Conservation (phyloP, 1,140 invertebrate genomes). For the Neodiprion pinetum region DNA sequence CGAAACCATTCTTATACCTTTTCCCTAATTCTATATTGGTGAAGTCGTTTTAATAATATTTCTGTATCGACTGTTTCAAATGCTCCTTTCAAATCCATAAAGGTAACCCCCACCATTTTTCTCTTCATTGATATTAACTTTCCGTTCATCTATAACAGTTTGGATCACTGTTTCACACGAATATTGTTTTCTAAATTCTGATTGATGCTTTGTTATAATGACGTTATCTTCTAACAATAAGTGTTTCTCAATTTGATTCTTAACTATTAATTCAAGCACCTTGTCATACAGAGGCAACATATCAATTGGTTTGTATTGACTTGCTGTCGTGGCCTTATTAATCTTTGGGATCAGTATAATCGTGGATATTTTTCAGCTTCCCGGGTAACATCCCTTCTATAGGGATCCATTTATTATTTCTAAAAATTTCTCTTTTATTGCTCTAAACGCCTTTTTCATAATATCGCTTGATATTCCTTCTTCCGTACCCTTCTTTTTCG, state of each 20-base stretch:
- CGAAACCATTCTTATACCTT: too few relatives aligned
- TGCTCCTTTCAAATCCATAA: too few relatives aligned
- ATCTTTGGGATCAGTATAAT: conserved; percentile 33
- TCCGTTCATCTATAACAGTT: too few relatives aligned
- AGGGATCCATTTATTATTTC: conserved; percentile 27
- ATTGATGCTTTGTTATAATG: conserved; percentile 23
- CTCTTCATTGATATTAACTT: too few relatives aligned
- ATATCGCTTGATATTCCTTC: too few relatives aligned
- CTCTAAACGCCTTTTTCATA: too few relatives aligned
- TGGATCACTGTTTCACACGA: too few relatives aligned
- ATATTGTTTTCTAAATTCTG: conserved; percentile 24
- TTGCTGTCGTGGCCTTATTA: conserved; percentile 25
- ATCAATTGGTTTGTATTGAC: conserved; percentile 34
- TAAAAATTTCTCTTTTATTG: neutral
- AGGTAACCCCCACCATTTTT: too few relatives aligned
- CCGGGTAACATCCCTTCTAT: conserved; percentile 18
- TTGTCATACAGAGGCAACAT: conserved; percentile 33
- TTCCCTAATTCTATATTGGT: too few relatives aligned
- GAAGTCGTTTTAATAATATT: too few relatives aligned
- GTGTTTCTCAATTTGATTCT: conserved; percentile 27
- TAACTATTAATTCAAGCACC: conserved; percentile 31
- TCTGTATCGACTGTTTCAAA: too few relatives aligned
- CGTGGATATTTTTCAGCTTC: conserved; percentile 32
- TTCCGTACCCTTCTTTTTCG: too few relatives aligned
- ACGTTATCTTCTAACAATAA: conserved; percentile 15